Conservation (phyloP, 2,888 invertebrate genomes). For the Drosophila kambysellisi region DNA sequence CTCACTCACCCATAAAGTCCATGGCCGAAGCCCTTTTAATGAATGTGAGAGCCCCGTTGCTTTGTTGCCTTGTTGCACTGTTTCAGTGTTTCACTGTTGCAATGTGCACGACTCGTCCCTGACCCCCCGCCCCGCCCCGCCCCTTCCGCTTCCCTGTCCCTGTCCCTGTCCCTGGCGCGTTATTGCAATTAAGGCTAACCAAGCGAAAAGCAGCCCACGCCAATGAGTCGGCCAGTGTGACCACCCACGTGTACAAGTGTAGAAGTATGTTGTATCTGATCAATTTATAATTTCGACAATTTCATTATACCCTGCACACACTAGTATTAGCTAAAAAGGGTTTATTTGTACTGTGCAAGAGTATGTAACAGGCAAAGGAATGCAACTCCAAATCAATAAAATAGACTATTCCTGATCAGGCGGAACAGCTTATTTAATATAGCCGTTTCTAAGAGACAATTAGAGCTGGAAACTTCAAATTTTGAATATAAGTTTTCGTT, state of each 20-base stretch:
- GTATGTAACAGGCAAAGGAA: not conserved
- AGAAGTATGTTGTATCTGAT: slow-evolving; percentile 42
- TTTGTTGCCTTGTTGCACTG: slow-evolving; percentile 30
- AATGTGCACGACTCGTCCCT: slow-evolving; percentile 3
- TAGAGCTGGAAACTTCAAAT: not conserved
- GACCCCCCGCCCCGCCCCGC: not conserved
- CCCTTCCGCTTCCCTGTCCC: not conserved
- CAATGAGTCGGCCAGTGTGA: slow-evolving; percentile 10
- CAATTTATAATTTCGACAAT: slow-evolving; percentile 74
- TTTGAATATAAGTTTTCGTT: not conserved
- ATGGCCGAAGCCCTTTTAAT: slow-evolving; percentile 66
- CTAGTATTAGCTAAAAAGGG: not conserved
- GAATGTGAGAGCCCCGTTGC: slow-evolving; percentile 71
- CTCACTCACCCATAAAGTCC: slow-evolving; percentile 32
- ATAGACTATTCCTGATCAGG: not conserved
- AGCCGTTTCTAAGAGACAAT: not conserved
- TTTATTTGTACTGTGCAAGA: not conserved
- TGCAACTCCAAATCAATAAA: not conserved
- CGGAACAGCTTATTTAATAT: no score
- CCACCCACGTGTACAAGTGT: slow-evolving; percentile 25
- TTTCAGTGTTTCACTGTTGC: slow-evolving; percentile 25
- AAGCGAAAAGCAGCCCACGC: slow-evolving; percentile 54
- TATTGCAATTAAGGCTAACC: slow-evolving; percentile 76
- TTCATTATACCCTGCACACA: slow-evolving; percentile 39
- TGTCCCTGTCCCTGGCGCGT: slow-evolving; percentile 16